These are phyloP conservation scores for Timandra comae DNA, from an alignment of 2,888 invertebrate genomes.

Conservation along the genomic window DNA sequence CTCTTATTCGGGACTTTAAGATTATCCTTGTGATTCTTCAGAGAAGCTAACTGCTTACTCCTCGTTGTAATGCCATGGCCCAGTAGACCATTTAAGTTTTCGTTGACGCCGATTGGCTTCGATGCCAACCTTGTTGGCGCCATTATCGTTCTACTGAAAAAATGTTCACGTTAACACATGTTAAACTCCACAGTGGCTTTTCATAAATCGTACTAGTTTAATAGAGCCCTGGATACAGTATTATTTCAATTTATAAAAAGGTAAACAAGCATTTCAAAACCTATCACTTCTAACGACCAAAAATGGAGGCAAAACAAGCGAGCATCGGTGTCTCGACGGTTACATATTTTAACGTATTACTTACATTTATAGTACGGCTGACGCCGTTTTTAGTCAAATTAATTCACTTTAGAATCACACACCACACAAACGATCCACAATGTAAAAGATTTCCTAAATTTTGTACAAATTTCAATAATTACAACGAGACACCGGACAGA, in stretches of 20 bases:
- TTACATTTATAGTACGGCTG: conserved; percentile 49
- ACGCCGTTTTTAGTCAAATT: conserved; percentile 48
- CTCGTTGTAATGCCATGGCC: conserved; percentile 78
- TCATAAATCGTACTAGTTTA: conserved; percentile 19
- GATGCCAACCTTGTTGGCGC: conserved; percentile 79
- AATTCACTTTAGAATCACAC: conserved; percentile 37
- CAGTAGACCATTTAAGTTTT: conserved; percentile 61
- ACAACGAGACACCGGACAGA: conserved; percentile 59
- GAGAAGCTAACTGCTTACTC: conserved; percentile 76
- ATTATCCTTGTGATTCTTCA: conserved; percentile 57
- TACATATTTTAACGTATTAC: conserved; percentile 40
- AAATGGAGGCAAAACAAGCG: conserved; percentile 75
- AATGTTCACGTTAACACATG: conserved; percentile 44
- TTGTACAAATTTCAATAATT: conserved; percentile 30
- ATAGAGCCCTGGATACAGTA: conserved; percentile 4
- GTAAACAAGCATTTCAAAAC: conserved; percentile 48
- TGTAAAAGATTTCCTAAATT: conserved; percentile 44
- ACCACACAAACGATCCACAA: conserved; percentile 31
- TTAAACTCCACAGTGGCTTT: conserved; percentile 11
- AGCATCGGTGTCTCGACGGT: conserved; percentile 54
- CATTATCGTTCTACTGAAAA: conserved; percentile 67
- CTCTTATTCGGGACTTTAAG: conserved; percentile 80
- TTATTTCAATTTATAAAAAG: conserved; percentile 13
- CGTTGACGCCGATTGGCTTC: conserved; percentile 65
- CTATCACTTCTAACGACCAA: conserved; percentile 50